Conservation (phyloP, 1,140 invertebrate genomes). For the Drosophila repleta region DNA sequence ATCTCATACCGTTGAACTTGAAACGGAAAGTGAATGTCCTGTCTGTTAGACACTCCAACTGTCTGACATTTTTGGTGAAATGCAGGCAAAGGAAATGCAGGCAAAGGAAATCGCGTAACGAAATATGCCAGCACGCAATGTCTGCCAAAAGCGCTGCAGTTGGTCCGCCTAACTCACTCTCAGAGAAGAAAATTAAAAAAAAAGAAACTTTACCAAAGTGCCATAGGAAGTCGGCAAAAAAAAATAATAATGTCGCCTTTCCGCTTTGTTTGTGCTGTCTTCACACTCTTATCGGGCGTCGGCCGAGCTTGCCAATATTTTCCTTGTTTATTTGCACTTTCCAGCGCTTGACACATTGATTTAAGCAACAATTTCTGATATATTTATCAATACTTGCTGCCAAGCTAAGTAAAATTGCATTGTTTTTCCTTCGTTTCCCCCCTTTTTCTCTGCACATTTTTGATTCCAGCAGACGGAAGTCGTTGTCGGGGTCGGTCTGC, state of each 20-base stretch:
- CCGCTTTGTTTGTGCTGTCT: constrained; percentile 52
- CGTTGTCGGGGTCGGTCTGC: constrained; percentile 25
- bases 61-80: constrained; percentile 62
- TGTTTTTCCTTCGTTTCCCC: constrained; percentile 30
- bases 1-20: constrained; percentile 67
- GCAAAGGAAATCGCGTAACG: constrained; percentile 53
- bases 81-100: constrained; percentile 60
- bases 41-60: constrained; percentile 72
- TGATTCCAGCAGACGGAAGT: constrained; percentile 54
- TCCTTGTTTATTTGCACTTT: constrained; percentile 60
- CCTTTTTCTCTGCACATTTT: constrained; percentile 8
- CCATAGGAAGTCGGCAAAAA: constrained; percentile 50
- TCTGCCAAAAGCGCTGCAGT: constrained; percentile 58
- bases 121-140: constrained; percentile 78
- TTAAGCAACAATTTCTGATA: constrained; percentile 72
- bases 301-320: constrained; percentile 71
- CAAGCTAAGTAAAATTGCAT: constrained; percentile 60
- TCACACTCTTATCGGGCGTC: constrained; percentile 51
- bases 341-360: constrained; percentile 65
- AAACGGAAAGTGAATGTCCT: constrained; percentile 82
- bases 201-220: constrained; percentile 44
- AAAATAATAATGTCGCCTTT: constrained; percentile 62
- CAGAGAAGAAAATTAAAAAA: constrained; percentile 18
- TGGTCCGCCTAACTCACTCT: constrained; percentile 12
- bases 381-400: constrained; percentile 66